Evolutionary conservation across 2,797 vertebrate genomes (phyloP), one percentile per base, ranked within the genome.

Genomic region (Sebastes oblongus): DNA sequence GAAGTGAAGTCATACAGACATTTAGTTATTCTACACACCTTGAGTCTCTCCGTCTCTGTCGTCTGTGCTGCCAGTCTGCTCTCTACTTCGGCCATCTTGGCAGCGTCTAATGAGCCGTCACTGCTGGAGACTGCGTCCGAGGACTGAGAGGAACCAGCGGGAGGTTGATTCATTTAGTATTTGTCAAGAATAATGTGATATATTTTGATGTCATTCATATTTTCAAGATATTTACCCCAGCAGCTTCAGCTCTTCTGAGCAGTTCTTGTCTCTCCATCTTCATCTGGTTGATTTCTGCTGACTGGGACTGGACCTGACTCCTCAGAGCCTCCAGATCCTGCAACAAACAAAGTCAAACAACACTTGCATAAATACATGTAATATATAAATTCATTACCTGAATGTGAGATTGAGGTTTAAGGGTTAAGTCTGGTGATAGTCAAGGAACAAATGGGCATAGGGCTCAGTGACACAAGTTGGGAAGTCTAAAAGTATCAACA

Each of bases 241-340:
- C 88, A 1, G 75, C 83, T 93, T 98, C 96, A 75, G 90, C 90
- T 93, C 93, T 92, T 78, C 94, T 95, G 12, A 97, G 86, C 5
- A 97, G 95, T 56, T 97, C 96, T 61, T 96, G 94, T 66, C 95
- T 97, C 86, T 99, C 97, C 0, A 88, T 77, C 85, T 97, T 96
- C 70, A 99, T 94, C 71, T 95, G 96, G 24, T 89, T 86, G 69
- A 99, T 97, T 88, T 98, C 97, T 30, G 86, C 36, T 20, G 94
- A 91, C 88, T 98, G 97, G 8, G 95, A 90, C 30, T 96, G 93
- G 71, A 97, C 83, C 85, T 96, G 96, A 84, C 87, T 94, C 88
- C 94, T 96, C 82, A 99, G 93, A 24, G 85, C 62, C 86, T 97
- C 96, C 58, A 98, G 66, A 74, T 98, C 97, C 98, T 99, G 86